A percentile compares a stretch with the other conserved stretches of the same genome.
Evolutionary conservation across 2,113 vertebrate species (phyloP).

Genomic region (Manacus vitellinus): DNA sequence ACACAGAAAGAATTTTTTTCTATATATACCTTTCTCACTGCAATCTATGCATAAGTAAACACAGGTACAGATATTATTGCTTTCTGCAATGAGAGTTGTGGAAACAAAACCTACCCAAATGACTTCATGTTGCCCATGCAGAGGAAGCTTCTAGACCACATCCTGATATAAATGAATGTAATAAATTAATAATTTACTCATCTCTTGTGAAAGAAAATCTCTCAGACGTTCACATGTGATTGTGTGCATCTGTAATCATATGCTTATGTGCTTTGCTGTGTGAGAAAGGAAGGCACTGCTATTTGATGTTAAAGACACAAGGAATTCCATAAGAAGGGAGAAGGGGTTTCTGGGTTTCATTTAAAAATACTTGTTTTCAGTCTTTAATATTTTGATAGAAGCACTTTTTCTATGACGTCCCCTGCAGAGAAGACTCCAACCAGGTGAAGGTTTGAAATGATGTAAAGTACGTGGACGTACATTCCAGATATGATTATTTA

Average conservation of each 20-base stretch:
- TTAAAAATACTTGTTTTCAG: background rate
- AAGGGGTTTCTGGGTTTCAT: background rate
- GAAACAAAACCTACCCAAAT: background rate
- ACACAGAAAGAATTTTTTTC: background rate
- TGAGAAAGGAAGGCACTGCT: background rate
- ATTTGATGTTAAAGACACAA: background rate
- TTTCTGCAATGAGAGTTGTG: background rate
- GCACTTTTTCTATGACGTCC: background rate
- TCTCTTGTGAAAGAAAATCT: background rate
- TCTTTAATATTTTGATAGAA: background rate
- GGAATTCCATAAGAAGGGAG: background rate
- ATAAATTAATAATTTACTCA: background rate
- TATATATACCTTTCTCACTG: background rate
- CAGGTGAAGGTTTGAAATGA: background rate
- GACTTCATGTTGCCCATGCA: background rate
- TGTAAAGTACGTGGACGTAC: background rate
- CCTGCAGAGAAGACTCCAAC: background rate
- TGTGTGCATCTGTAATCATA: background rate
- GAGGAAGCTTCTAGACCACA: background rate
- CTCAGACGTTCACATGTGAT: background rate
- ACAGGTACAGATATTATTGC: background rate
- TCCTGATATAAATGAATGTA: background rate
- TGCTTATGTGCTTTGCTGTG: background rate
- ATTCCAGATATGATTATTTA: background rate
- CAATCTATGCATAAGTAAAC: background rate